phyloP scores from a whole-genome alignment of 2,797 vertebrate genomes.

The Cynopterus sphinx region DNA sequence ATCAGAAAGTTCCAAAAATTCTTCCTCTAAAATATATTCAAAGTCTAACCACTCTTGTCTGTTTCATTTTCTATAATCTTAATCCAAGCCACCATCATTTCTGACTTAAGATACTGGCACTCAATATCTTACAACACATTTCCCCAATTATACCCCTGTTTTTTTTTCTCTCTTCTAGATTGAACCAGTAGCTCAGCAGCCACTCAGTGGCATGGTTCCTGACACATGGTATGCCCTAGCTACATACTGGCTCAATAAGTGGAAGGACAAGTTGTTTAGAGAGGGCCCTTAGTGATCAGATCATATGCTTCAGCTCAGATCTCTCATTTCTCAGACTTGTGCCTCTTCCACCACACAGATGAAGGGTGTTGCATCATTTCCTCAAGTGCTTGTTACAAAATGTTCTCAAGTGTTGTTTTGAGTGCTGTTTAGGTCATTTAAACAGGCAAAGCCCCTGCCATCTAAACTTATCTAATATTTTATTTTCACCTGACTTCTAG shows the following conservation, averaged over 20 bases:
- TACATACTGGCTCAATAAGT: not conserved
- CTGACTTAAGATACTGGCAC: not conserved
- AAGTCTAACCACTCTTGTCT: not conserved
- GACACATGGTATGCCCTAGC: not conserved
- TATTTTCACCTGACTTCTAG: not conserved
- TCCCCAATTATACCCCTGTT: not conserved
- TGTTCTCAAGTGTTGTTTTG: constrained; percentile 28
- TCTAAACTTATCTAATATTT: constrained; percentile 29
- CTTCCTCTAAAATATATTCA: not conserved
- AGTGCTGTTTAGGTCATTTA: not conserved
- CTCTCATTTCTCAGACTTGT: not conserved
- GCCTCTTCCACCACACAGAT: constrained; percentile 41
- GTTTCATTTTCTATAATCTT: not conserved
- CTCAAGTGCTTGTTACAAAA: not conserved
- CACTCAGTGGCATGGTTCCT: not conserved
- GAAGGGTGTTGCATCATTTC: constrained; percentile 2
- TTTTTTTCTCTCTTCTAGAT: not conserved
- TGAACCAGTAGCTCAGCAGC: not conserved
- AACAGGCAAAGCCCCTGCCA: not conserved
- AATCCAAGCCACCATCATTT: not conserved
- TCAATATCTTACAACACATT: not conserved
- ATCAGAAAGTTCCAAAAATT: not conserved
- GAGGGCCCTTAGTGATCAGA: not conserved
- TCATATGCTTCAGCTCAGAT: not conserved
- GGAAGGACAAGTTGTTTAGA: not conserved